phyloP scores from a whole-genome alignment of 2,888 invertebrate species.

The Gandaritis pyraliata region DNA sequence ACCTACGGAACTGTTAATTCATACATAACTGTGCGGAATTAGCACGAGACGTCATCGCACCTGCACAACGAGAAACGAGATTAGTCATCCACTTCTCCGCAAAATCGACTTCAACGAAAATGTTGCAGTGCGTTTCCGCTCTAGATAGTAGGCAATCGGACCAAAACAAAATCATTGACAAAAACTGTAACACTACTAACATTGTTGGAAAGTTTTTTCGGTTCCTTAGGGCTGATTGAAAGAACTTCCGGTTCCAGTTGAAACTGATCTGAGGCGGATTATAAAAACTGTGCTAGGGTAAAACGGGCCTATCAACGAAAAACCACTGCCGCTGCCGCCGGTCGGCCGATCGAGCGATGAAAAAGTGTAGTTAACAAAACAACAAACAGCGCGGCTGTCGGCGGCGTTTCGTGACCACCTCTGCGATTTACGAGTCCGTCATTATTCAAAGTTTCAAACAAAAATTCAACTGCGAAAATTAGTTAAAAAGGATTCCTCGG shows the following conservation, averaged over 20 bases:
- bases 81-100: conserved; percentile 26
- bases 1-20: conserved; percentile 58
- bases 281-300: conserved; percentile 45
- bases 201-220: conserved; percentile 39
- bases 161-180: conserved; percentile 37
- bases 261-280: conserved; percentile 43
- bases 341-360: conserved; percentile 61
- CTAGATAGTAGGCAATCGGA: conserved; percentile 27
- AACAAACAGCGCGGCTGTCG: conserved; percentile 67
- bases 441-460: conserved; percentile 77
- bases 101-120: conserved; percentile 20
- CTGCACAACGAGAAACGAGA: conserved; percentile 24
- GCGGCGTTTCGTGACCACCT: conserved; percentile 69
- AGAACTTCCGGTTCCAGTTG: conserved; percentile 46
- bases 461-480: conserved; percentile 66
- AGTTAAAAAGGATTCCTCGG: conserved; percentile 69
- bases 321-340: conserved; percentile 49
- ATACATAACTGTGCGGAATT: conserved; percentile 57
- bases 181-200: conserved; percentile 31
- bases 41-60: conserved; percentile 37
- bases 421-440: conserved; percentile 73
- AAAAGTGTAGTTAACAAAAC: conserved; percentile 72
- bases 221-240: conserved; percentile 48
- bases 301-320: conserved; percentile 68
- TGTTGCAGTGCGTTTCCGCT: conserved; percentile 22